Evolutionary conservation across 1,140 invertebrate genomes (phyloP), one percentile per base, ranked within the genome.

Genomic region (Tribolium madens): DNA sequence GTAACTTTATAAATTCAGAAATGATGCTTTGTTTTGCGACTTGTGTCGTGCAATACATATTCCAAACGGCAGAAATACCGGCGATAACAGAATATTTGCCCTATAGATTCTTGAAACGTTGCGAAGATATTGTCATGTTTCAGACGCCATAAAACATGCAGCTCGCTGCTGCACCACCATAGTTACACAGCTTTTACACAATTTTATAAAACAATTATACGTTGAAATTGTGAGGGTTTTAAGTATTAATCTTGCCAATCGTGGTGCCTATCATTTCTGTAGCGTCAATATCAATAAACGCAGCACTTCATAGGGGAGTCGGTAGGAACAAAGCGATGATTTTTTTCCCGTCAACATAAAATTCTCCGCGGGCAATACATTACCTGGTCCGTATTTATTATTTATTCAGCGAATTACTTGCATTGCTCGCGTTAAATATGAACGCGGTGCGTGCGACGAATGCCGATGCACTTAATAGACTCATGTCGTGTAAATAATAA

Each of bases 381-480:
- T 76, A 76, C 71, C 71, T 77, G 71, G 15, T 26, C 42, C 15
- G 42, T 18, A 76, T 78, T 76, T 73, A 50, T 76, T 73, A 79
- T 79, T 76, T 73, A 79, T 79, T 79, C 70, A 77, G 48, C 46
- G 47, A 77, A 74, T 73, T 76, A 77, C 69, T 76, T 79, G 57
- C 75, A 77, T 79, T 53, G 47, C 60, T 69, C 69, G n/a, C 75
- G 68, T 79, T 79, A 77, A 79, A 79, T 79, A 79, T 77, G 75
- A 33, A 76, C 46, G 53, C 12, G 12, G 42, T 77, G 78, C 70
- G 78, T 79, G 78, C 47, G 70, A 13, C 14, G 78, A 79, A 77
- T 79, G 75, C 75, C 75, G 60, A 79, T 79, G 78, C 78, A 79
- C 75, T 79, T 79, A 77, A 79, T 76, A 79, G 75, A 74, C 70